Conservation (phyloP, 37 sponge, comb jelly and placozoan species). For the Cliona cf. orientalis region DNA sequence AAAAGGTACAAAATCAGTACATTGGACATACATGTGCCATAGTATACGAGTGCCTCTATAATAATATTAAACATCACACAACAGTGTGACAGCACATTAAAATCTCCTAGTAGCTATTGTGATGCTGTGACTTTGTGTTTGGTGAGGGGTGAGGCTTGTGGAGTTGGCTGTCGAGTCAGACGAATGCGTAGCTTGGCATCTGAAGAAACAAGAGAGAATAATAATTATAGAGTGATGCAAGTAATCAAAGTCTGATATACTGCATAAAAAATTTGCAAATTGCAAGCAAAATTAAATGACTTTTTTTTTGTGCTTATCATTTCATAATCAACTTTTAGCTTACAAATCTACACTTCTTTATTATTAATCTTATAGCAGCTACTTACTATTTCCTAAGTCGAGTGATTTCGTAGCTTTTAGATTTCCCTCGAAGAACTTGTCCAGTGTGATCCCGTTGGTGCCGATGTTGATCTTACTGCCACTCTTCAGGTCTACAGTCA, state of each 20-base stretch:
- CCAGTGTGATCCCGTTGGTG: constrained; percentile 60
- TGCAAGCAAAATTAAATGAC: no score
- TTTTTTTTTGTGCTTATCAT: no score
- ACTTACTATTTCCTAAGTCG: constrained; percentile 70
- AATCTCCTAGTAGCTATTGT: neutral
- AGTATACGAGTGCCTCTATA: no score
- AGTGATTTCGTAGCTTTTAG: constrained; percentile 33
- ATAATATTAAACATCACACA: neutral
- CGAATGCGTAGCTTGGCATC: constrained; percentile 37
- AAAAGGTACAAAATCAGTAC: no score
- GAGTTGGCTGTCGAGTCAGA: constrained; percentile 22
- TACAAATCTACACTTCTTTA: no score
- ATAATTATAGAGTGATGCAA: no score
- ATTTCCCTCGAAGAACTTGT: constrained; percentile 72
- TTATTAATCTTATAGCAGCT: constrained; percentile 1
- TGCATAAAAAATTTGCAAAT: no score
- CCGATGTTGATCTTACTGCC: constrained; percentile 57
- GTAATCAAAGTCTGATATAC: no score
- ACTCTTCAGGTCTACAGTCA: constrained; percentile 76
- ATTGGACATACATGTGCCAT: no score
- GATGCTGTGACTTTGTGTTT: neutral
- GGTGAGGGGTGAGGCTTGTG: constrained; percentile 11
- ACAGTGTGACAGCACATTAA: neutral
- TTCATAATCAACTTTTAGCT: no score
- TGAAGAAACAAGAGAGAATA: neutral